Conservation (phyloP, 2,113 vertebrate species). For the Oncorhynchus keta region DNA sequence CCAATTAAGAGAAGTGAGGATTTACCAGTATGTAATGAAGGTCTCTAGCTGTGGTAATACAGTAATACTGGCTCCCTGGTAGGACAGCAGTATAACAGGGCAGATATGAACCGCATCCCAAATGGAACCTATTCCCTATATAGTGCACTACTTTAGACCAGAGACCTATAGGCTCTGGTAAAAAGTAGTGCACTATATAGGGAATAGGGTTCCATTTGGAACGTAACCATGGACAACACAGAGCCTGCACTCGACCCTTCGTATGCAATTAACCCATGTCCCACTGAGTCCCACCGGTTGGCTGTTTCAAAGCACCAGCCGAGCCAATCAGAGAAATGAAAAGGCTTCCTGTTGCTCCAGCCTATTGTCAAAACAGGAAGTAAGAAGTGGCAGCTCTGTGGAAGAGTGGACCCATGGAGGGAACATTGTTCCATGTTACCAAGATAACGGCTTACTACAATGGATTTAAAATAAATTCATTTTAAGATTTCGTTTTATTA, state of each 20-base stretch:
- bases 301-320: constrained; percentile 43
- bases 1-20: constrained; percentile 50
- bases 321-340: constrained; percentile 40
- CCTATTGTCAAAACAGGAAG: neutral
- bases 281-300: constrained; percentile 41
- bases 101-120: neutral
- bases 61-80: constrained; percentile 13
- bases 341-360: constrained; percentile 1
- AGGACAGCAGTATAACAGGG: constrained; percentile 24
- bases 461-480: neutral
- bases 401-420: constrained; percentile 24
- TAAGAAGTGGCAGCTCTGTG: constrained; percentile 22
- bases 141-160: too few relatives aligned
- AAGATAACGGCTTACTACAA: constrained; percentile 17
- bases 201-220: too few relatives aligned
- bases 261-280: constrained; percentile 66
- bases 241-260: constrained; percentile 35
- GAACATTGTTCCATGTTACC: constrained; percentile 39
- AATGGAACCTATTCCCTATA: too few relatives aligned
- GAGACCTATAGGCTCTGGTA: too few relatives aligned
- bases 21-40: constrained; percentile 5
- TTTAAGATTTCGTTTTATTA: too few relatives aligned
- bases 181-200: too few relatives aligned
- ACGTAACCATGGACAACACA: neutral
- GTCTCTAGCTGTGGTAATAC: constrained; percentile 23